These are phyloP conservation scores for Furcula furcula DNA, from an alignment of 2,888 invertebrate genomes.

Conservation along the genomic window DNA sequence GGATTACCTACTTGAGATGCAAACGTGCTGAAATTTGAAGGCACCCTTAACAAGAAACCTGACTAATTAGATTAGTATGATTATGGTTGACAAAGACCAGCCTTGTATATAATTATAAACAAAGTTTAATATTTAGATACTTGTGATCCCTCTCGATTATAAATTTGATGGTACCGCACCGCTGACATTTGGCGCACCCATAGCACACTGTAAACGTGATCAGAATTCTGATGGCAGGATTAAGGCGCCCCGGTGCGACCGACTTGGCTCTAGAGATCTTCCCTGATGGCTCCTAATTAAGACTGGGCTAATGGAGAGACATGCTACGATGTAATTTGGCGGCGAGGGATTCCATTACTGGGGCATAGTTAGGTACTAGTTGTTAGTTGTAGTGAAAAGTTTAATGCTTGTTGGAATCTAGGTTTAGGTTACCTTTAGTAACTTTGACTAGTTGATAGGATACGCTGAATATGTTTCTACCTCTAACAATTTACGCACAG, in stretches of 20 bases:
- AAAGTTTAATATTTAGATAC: slow-evolving; percentile 18
- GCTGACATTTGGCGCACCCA: slow-evolving; percentile 62
- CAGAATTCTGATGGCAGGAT: slow-evolving; percentile 66
- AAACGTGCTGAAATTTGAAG: no score
- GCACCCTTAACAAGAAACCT: no score
- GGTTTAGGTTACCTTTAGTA: not conserved
- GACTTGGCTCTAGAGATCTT: slow-evolving; percentile 58
- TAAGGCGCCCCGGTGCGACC: slow-evolving; percentile 51
- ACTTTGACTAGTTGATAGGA: not conserved
- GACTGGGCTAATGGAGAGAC: slow-evolving; percentile 60
- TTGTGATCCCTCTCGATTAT: slow-evolving; percentile 45
- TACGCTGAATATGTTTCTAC: no score
- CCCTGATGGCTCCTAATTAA: slow-evolving; percentile 63
- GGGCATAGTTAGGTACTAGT: slow-evolving; percentile 26
- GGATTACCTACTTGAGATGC: not conserved
- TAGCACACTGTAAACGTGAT: slow-evolving; percentile 65
- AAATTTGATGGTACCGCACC: slow-evolving; percentile 53
- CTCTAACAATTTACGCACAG: no score
- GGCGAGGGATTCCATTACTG: slow-evolving; percentile 34
- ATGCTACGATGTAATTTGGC: slow-evolving; percentile 43
- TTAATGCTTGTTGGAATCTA: slow-evolving; percentile 9
- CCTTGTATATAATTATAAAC: not conserved
- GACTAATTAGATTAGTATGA: no score
- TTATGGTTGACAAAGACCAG: no score
- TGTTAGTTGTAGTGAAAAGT: slow-evolving; percentile 18